Evolutionary conservation across 1,140 invertebrate species (phyloP).

Genomic region (Zelostemma sp.): DNA sequence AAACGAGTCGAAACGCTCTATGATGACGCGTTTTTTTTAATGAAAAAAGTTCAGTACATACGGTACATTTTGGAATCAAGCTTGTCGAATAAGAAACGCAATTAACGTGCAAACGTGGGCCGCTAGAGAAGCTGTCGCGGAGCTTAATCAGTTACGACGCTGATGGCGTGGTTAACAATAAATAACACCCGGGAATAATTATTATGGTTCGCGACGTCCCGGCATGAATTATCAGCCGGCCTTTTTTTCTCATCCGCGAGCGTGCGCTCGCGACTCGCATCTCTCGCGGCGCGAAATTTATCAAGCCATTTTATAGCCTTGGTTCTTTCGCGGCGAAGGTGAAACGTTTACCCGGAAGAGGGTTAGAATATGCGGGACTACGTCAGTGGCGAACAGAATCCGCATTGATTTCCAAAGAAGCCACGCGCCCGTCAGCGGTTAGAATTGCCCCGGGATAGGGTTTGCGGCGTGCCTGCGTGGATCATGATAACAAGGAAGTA

Average conservation of each 20-base stretch:
- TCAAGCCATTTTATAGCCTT: constrained; percentile 26
- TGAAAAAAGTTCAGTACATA: too few relatives aligned
- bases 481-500: constrained; percentile 58
- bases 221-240: neutral
- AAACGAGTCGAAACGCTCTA: too few relatives aligned
- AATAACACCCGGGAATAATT: constrained; percentile 42
- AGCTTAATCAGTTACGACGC: constrained; percentile 16
- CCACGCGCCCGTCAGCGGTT: constrained; percentile 35
- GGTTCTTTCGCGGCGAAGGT: too few relatives aligned
- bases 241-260: too few relatives aligned
- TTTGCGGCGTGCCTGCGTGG: constrained; percentile 45
- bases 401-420: constrained; percentile 56
- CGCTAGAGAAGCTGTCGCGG: too few relatives aligned
- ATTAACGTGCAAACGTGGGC: too few relatives aligned
- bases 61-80: too few relatives aligned
- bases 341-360: constrained; percentile 41
- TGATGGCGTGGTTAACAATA: constrained; percentile 20
- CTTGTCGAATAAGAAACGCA: too few relatives aligned
- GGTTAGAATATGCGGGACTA: constrained; percentile 26
- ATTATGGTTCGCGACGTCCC: constrained; percentile 25
- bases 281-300: constrained; percentile 23
- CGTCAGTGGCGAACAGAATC: constrained; percentile 46
- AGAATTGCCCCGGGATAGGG: constrained; percentile 31
- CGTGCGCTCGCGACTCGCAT: constrained; percentile 9
- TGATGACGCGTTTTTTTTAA: too few relatives aligned